Percentiles rank a stretch among this genome's conserved stretches.
Conservation (phyloP, 2,888 invertebrate species). For the Boloria euphrosyne region DNA sequence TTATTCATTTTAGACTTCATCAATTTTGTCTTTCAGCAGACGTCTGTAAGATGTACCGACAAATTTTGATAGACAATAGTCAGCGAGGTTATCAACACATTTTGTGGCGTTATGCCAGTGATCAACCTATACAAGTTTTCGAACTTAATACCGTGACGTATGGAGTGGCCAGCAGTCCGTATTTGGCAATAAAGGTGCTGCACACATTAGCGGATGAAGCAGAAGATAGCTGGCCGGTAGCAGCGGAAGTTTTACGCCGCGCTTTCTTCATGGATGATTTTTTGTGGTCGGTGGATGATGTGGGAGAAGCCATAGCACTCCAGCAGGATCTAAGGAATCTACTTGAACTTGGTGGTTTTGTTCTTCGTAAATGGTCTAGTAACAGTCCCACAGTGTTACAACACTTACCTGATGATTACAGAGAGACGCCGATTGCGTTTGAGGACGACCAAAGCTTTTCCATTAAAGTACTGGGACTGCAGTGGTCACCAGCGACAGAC, state of each 20-base stretch:
- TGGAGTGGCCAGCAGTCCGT: constrained; percentile 3
- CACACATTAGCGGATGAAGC: not conserved
- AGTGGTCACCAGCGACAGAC: not conserved
- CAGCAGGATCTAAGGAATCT: not conserved
- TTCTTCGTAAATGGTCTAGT: constrained; percentile 1
- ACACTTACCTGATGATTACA: not conserved
- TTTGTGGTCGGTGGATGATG: not conserved
- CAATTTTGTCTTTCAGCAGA: not conserved
- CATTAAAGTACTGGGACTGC: not conserved
- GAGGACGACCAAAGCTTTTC: not conserved
- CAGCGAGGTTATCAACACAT: constrained; percentile 1
- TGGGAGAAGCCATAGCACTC: not conserved
- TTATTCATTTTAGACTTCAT: constrained; percentile 1
- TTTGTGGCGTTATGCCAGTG: not conserved
- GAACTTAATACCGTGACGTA: not conserved
- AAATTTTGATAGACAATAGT: not conserved
- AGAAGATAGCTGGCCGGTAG: too few relatives aligned
- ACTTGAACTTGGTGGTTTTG: not conserved
- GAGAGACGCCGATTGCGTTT: not conserved
- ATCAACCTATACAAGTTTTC: too few relatives aligned
- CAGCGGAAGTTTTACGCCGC: not conserved
- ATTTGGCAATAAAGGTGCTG: not conserved
- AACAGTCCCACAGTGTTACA: not conserved
- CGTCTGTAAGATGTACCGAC: constrained; percentile 4
- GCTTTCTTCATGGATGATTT: not conserved